Evolutionary conservation across 2,888 invertebrate species (phyloP).

Genomic region (Trisateles emortualis): DNA sequence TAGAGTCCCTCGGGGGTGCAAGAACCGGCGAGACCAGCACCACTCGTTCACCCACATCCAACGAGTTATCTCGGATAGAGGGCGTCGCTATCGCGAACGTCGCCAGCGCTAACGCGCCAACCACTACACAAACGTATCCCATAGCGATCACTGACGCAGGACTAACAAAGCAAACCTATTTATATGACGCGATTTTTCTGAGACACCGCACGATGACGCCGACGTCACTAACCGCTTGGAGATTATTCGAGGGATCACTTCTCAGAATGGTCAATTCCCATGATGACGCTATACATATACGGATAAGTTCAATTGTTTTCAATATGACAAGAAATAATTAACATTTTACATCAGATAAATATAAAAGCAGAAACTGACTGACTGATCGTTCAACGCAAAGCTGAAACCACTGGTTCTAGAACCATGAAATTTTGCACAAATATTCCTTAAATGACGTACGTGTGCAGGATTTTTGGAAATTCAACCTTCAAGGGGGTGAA

Average conservation of each 20-base stretch:
- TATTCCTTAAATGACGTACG: no score
- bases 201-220: slow-evolving; percentile 52
- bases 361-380: no score
- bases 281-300: slow-evolving; percentile 61
- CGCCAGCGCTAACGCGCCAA: slow-evolving; percentile 66
- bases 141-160: slow-evolving; percentile 79
- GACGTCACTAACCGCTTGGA: slow-evolving; percentile 63
- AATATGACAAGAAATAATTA: slow-evolving; percentile 34
- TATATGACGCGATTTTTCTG: slow-evolving; percentile 76
- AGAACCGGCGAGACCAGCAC: slow-evolving; percentile 77
- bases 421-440: no score
- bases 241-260: slow-evolving; percentile 55
- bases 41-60: slow-evolving; percentile 70
- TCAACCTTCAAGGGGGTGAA: no score
- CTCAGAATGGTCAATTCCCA: slow-evolving; percentile 62
- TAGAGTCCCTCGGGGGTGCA: slow-evolving; percentile 76
- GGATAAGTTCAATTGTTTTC: slow-evolving; percentile 32
- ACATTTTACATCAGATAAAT: slow-evolving; percentile 15
- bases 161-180: slow-evolving; percentile 73
- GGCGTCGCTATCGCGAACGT: slow-evolving; percentile 62
- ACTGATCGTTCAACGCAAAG: no score
- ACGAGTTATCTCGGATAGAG: slow-evolving; percentile 68
- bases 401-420: no score
- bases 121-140: slow-evolving; percentile 72
- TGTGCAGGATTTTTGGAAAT: no score